A percentile compares a stretch with the other conserved stretches of the same genome.
phyloP scores from a whole-genome alignment of 2,113 vertebrate species.

The Zeus faber region DNA sequence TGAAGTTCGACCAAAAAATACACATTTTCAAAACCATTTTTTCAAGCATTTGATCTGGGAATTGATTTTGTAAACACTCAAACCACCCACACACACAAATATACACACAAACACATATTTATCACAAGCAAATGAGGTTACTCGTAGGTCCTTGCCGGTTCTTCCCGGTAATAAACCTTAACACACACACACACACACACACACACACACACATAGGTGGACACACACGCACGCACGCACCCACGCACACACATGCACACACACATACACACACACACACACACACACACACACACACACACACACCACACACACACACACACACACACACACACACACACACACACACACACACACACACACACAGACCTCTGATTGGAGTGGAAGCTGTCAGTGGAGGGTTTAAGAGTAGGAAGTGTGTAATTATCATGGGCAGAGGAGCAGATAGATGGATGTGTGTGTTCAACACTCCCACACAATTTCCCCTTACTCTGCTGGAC shows the following conservation, averaged over 20 bases:
- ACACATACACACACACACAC: not conserved
- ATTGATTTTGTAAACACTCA: not conserved
- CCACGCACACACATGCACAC: slow-evolving; percentile 16
- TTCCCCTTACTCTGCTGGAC: slow-evolving; percentile 57
- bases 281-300: not conserved
- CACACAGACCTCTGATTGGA: slow-evolving; percentile 26
- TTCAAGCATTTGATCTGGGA: no score
- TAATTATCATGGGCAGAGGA: slow-evolving; percentile 60
- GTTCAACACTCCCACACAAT: slow-evolving; percentile 68
- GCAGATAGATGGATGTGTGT: slow-evolving; percentile 64
- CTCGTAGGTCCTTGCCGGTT: slow-evolving; percentile 6
- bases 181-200: slow-evolving; percentile 6
- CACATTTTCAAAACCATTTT: no score
- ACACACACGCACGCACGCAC: slow-evolving; percentile 26
- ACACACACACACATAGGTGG: no score
- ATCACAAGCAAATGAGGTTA: not conserved
- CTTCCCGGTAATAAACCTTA: not conserved
- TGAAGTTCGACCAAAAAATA: no score
- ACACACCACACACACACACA: slow-evolving; percentile 9
- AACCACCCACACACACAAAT: not conserved
- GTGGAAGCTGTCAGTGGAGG: slow-evolving; percentile 44
- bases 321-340: slow-evolving; percentile 25
- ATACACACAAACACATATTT: not conserved
- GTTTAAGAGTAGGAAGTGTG: slow-evolving; percentile 63
- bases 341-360: slow-evolving; percentile 23